These are phyloP conservation scores for Drosophila mauritiana DNA, from an alignment of 1,140 invertebrate genomes.

Conservation along the genomic window DNA sequence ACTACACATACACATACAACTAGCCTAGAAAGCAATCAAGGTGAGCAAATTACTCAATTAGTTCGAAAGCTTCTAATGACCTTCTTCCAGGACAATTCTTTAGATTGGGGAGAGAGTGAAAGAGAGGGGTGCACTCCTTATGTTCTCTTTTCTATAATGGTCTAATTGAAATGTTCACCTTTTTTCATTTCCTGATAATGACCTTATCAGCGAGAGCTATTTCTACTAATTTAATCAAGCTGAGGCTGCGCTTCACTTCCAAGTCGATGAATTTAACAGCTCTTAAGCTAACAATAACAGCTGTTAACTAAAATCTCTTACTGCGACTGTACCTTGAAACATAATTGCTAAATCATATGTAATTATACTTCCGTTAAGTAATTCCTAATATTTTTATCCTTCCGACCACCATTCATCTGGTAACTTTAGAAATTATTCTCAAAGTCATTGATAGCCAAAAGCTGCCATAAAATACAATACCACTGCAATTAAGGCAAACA, in stretches of 20 bases:
- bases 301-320: no score
- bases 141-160: neutral
- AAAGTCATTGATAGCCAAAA: neutral
- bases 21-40: conserved; percentile 45
- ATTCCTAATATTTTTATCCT: no score
- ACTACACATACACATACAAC: conserved; percentile 18
- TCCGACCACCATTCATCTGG: no score
- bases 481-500: conserved; percentile 3
- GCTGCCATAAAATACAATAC: no score
- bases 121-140: neutral
- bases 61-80: conserved; percentile 43
- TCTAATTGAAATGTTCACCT: conserved; percentile 1
- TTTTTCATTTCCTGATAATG: neutral
- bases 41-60: conserved; percentile 65
- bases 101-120: conserved; percentile 4
- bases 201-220: neutral
- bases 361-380: no score
- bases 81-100: conserved; percentile 25
- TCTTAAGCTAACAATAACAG: no score
- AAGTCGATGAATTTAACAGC: no score
- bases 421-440: neutral
- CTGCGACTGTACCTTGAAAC: no score
- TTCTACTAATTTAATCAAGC: neutral
- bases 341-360: no score
- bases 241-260: neutral